Percentiles rank a stretch among this genome's conserved stretches.
Evolutionary conservation across 2,888 invertebrate genomes (phyloP).

Genomic region (Chironomus riparius): DNA sequence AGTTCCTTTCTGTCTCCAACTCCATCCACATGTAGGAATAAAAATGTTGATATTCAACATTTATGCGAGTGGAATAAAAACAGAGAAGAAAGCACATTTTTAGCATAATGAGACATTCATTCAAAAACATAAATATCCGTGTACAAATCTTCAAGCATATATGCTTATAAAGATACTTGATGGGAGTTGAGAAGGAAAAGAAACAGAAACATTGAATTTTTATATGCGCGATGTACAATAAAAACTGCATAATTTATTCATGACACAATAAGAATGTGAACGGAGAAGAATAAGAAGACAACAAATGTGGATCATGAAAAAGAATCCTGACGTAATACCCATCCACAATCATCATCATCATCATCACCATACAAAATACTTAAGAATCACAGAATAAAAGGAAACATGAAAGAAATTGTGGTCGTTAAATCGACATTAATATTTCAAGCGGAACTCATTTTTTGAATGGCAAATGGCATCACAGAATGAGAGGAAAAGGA

Average conservation of each 20-base stretch:
- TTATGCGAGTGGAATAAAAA: background rate
- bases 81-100: background rate
- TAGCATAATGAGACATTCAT: background rate
- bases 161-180: background rate
- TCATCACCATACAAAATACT: background rate
- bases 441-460: constrained; percentile 1
- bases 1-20: no score
- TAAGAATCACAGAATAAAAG: background rate
- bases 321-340: background rate
- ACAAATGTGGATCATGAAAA: background rate
- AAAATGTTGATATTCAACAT: background rate
- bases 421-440: background rate
- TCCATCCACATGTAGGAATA: no score
- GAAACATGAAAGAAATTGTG: background rate
- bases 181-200: no score
- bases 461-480: background rate
- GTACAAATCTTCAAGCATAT: background rate
- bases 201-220: no score
- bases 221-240: background rate
- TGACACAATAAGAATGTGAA: background rate
- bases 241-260: constrained; percentile 9
- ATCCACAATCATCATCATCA: constrained; percentile 2
- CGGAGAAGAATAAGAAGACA: background rate
- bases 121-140: background rate
- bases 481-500: background rate